A percentile compares a stretch with the other conserved stretches of the same genome.
phyloP scores from a whole-genome alignment of 2,888 invertebrate genomes.

The Caenorhabditis becei region DNA sequence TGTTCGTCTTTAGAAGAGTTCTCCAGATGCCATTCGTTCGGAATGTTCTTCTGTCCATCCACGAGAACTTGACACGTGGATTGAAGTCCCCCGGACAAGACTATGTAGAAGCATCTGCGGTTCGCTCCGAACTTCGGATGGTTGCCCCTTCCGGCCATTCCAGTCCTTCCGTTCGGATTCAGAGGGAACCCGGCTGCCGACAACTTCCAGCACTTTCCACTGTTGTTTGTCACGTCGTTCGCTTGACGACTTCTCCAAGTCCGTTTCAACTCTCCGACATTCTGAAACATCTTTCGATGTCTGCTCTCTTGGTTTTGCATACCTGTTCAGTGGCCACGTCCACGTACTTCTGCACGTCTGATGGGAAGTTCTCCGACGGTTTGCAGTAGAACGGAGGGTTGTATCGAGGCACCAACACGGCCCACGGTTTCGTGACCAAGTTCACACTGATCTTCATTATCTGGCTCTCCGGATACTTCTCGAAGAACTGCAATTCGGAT shows the following conservation, averaged over 20 bases:
- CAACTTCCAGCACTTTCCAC: conserved; percentile 56
- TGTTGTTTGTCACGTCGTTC: conserved; percentile 55
- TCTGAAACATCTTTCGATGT: conserved; percentile 48
- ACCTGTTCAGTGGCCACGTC: conserved; percentile 74
- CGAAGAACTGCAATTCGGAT: conserved; percentile 40
- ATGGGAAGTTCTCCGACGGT: conserved; percentile 72
- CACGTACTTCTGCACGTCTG: conserved; percentile 71
- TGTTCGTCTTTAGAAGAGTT: conserved; percentile 67
- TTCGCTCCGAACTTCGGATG: conserved; percentile 80
- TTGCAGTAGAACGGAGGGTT: conserved; percentile 76
- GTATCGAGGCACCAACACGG: conserved; percentile 68
- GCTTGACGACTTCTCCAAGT: conserved; percentile 71
- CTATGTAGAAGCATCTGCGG: conserved; percentile 71
- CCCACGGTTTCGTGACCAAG: conserved; percentile 62
- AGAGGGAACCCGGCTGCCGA: conserved; percentile 76
- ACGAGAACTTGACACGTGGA: conserved; percentile 53
- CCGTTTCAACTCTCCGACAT: conserved; percentile 70
- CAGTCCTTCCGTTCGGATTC: conserved; percentile 77
- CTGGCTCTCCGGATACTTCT: conserved; percentile 52
- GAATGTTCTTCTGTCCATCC: conserved; percentile 64
- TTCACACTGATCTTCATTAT: conserved; percentile 55
- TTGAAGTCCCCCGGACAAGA: conserved; percentile 59
- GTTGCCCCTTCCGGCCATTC: conserved; percentile 78
- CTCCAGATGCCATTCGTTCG: conserved; percentile 73
- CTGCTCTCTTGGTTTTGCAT: conserved; percentile 1